phyloP scores from a whole-genome alignment of 2,797 vertebrate genomes.

The Neomorphus geoffroyi region DNA sequence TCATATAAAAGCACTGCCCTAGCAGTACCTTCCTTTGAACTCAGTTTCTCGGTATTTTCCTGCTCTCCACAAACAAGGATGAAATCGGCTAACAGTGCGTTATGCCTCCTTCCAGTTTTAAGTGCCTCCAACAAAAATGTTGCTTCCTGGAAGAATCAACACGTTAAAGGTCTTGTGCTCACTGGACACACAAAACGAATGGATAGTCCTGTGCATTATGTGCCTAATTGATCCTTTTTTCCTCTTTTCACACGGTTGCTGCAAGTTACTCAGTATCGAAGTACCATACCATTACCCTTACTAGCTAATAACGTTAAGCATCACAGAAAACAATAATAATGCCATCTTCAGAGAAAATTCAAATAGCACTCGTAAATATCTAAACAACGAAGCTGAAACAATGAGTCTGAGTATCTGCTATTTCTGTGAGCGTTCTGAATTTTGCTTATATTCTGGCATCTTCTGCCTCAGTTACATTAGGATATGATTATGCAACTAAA shows the following conservation, averaged over 20 bases:
- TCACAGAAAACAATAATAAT: not conserved
- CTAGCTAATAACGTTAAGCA: not conserved
- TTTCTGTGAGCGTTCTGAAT: not conserved
- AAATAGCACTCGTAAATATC: not conserved
- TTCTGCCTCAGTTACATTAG: not conserved
- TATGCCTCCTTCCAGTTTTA: not conserved
- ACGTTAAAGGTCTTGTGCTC: not conserved
- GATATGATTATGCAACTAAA: not conserved
- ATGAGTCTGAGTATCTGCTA: not conserved
- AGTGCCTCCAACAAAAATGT: not conserved
- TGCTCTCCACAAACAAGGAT: not conserved
- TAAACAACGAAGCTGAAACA: not conserved
- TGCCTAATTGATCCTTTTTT: not conserved
- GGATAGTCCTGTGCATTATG: not conserved
- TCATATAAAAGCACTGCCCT: rapidly evolving
- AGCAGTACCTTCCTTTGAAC: not conserved
- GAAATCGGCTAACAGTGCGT: not conserved
- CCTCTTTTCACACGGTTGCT: not conserved
- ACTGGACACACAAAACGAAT: not conserved
- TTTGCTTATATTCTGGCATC: not conserved
- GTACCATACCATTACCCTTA: not conserved
- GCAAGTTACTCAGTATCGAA: not conserved
- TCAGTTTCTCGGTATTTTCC: not conserved
- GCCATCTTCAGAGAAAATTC: not conserved
- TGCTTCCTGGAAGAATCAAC: not conserved